Evolutionary conservation across 2,888 invertebrate genomes (phyloP).

Genomic region (Pediacus dermestoides): DNA sequence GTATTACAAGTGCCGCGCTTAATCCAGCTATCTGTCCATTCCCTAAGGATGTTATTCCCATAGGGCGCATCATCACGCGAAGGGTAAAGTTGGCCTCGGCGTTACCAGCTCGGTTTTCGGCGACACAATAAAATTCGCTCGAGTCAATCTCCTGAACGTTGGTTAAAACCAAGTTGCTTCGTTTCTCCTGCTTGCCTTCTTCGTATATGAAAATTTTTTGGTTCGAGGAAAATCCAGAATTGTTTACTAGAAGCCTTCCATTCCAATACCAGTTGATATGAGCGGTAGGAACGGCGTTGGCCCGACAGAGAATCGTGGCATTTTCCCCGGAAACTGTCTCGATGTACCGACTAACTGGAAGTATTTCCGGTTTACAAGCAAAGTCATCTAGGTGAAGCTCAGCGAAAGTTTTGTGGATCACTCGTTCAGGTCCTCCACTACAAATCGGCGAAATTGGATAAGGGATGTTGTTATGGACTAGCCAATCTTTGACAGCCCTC

Average conservation of each 20-base stretch:
- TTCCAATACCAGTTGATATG: conserved; percentile 85
- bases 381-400: conserved; percentile 78
- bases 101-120: conserved; percentile 84
- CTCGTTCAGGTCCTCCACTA: conserved; percentile 65
- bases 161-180: conserved; percentile 71
- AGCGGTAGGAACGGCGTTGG: conserved; percentile 77
- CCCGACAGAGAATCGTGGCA: conserved; percentile 77
- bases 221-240: conserved; percentile 73
- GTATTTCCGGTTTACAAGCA: conserved; percentile 79
- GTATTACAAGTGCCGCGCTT: conserved; percentile 74
- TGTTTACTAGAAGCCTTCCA: conserved; percentile 72
- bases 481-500: conserved; percentile 77
- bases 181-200: conserved; percentile 72
- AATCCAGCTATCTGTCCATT: conserved; percentile 83
- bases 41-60: conserved; percentile 76
- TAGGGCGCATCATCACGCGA: conserved; percentile 72
- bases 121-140: conserved; percentile 83
- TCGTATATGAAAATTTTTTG: conserved; percentile 75
- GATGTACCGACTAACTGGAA: conserved; percentile 71
- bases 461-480: conserved; percentile 71
- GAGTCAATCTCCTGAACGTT: conserved; percentile 81
- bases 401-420: conserved; percentile 69
- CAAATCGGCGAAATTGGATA: conserved; percentile 77
- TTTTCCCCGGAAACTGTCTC: conserved; percentile 80
- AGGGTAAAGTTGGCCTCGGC: conserved; percentile 87